Evolutionary conservation across 2,888 invertebrate genomes (phyloP).

Genomic region (Hyppa rectilinea): DNA sequence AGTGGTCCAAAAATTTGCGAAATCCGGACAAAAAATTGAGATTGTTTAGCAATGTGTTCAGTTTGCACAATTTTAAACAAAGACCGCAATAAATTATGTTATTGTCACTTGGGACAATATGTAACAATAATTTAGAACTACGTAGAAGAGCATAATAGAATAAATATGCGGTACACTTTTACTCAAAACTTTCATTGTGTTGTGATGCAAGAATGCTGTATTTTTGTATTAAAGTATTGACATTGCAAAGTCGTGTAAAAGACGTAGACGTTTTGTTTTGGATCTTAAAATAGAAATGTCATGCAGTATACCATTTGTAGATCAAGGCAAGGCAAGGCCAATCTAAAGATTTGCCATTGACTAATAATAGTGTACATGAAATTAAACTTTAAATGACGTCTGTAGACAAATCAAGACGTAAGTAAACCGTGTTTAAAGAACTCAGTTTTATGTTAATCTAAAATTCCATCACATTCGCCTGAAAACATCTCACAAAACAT

Average conservation of each 20-base stretch:
- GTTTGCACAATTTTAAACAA: constrained; percentile 73
- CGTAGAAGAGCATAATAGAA: constrained; percentile 57
- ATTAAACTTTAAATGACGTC: neutral
- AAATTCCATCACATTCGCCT: constrained; percentile 15
- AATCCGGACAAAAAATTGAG: constrained; percentile 60
- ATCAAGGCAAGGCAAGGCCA: too few relatives aligned
- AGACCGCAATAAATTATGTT: constrained; percentile 62
- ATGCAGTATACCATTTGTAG: neutral
- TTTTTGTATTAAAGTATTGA: constrained; percentile 43
- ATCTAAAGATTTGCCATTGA: neutral
- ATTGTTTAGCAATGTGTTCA: constrained; percentile 65
- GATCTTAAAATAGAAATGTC: constrained; percentile 1
- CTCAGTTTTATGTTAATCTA: neutral
- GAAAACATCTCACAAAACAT: constrained; percentile 41
- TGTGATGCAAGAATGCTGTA: constrained; percentile 42
- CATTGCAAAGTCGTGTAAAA: constrained; percentile 23
- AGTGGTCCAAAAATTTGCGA: constrained; percentile 59
- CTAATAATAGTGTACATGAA: neutral
- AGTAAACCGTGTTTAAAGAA: too few relatives aligned
- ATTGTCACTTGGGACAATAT: constrained; percentile 62
- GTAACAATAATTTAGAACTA: constrained; percentile 59
- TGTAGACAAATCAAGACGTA: neutral
- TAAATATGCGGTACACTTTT: constrained; percentile 54
- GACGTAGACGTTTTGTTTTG: constrained; percentile 20
- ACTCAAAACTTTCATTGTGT: constrained; percentile 60